These are phyloP conservation scores for Grantiella picta DNA, from an alignment of 2,113 vertebrate genomes.

Conservation along the genomic window DNA sequence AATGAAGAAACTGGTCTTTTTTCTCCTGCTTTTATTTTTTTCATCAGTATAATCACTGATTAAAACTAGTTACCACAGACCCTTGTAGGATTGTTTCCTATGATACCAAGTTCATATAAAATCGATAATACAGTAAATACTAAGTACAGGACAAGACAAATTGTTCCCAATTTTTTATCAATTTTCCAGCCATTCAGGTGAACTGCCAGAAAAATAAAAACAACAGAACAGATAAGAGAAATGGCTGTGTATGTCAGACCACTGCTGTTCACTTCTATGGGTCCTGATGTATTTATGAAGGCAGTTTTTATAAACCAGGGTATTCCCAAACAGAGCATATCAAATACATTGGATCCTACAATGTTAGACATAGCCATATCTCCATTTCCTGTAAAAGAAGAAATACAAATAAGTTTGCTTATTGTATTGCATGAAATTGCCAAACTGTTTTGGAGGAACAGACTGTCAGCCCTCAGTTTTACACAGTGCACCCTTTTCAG, in stretches of 20 bases:
- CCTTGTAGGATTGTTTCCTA: slow-evolving; percentile 85
- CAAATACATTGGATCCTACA: slow-evolving; percentile 96
- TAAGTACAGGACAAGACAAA: slow-evolving; percentile 85
- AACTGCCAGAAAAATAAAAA: slow-evolving; percentile 86
- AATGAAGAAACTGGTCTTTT: slow-evolving; percentile 65
- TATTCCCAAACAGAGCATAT: slow-evolving; percentile 92
- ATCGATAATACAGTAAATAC: slow-evolving; percentile 85
- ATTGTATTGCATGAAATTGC: background rate
- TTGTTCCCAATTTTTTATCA: slow-evolving; percentile 87
- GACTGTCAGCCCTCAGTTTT: background rate
- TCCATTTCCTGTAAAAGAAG: slow-evolving; percentile 85
- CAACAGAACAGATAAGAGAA: slow-evolving; percentile 87
- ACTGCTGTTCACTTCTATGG: slow-evolving; percentile 87
- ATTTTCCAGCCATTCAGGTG: slow-evolving; percentile 92
- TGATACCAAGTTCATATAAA: slow-evolving; percentile 92
- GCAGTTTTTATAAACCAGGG: slow-evolving; percentile 96
- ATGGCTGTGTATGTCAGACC: slow-evolving; percentile 86
- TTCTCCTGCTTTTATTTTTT: slow-evolving; percentile 43
- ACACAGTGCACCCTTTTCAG: background rate
- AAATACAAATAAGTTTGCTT: background rate
- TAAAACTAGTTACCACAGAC: slow-evolving; percentile 79
- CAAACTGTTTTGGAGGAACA: slow-evolving; percentile 43
- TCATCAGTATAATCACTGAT: slow-evolving; percentile 12
- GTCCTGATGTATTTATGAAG: slow-evolving; percentile 81
- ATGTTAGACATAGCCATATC: slow-evolving; percentile 99